phyloP scores from a whole-genome alignment of 2,797 vertebrate genomes.

The Hozukius guyotensis region DNA sequence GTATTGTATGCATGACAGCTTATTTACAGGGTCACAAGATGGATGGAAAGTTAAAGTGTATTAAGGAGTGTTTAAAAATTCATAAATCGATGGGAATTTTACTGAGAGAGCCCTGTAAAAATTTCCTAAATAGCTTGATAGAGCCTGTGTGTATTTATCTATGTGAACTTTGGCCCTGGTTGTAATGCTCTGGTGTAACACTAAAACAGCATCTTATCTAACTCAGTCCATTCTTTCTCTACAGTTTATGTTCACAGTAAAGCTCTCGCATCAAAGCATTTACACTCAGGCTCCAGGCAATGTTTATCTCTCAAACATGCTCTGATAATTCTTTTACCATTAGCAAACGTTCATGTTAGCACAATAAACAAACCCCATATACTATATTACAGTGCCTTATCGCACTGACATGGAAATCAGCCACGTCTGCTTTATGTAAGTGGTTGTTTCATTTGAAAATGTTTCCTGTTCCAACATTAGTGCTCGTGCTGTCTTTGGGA shows the following conservation, averaged over 20 bases:
- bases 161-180: constrained; percentile 43
- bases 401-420: constrained; percentile 11
- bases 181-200: constrained; percentile 4
- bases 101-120: not conserved
- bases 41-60: constrained; percentile 3
- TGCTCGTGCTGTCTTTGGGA: not conserved
- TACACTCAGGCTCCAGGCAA: constrained; percentile 32
- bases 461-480: constrained; percentile 15
- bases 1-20: constrained; percentile 15
- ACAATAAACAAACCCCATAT: constrained; percentile 19
- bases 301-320: constrained; percentile 40
- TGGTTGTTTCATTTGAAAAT: constrained; percentile 5
- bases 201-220: constrained; percentile 45
- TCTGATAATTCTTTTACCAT: constrained; percentile 12
- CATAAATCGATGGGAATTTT: not conserved
- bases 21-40: constrained; percentile 36
- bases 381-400: constrained; percentile 20
- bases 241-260: constrained; percentile 16
- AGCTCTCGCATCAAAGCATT: constrained; percentile 31
- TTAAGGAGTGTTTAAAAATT: not conserved
- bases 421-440: not conserved
- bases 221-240: constrained; percentile 13
- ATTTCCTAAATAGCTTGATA: constrained; percentile 15
- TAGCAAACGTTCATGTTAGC: constrained; percentile 14
- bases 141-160: constrained; percentile 37